These are phyloP conservation scores for Actias luna DNA, from an alignment of 2,888 invertebrate species.

Conservation along the genomic window DNA sequence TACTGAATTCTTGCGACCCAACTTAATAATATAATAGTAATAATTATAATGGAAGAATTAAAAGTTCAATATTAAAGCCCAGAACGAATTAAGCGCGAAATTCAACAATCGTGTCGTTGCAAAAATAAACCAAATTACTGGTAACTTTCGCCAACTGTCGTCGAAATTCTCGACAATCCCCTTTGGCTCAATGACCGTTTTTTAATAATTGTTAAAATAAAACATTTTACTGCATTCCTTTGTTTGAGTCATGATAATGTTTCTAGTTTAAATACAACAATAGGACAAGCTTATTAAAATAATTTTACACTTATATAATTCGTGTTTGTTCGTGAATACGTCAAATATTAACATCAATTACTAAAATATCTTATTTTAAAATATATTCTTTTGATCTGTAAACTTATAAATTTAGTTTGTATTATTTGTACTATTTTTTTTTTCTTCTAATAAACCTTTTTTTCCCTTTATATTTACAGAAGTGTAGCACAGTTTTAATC, in stretches of 20 bases:
- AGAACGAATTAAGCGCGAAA: slow-evolving; percentile 19
- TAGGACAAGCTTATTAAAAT: slow-evolving; percentile 32
- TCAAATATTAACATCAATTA: no score
- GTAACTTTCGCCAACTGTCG: slow-evolving; percentile 51
- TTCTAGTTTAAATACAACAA: slow-evolving; percentile 55
- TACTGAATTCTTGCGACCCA: background rate
- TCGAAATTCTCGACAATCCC: slow-evolving; percentile 37
- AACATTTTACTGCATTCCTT: slow-evolving; percentile 34
- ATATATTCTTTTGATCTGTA: no score
- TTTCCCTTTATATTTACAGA: no score
- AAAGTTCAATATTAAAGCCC: slow-evolving; percentile 20
- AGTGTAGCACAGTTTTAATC: no score
- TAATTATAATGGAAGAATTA: slow-evolving; percentile 21
- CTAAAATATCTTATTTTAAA: no score
- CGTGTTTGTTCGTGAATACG: no score
- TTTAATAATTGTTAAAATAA: slow-evolving; percentile 42
- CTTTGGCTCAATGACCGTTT: slow-evolving; percentile 25
- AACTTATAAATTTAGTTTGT: no score
- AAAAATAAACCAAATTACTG: slow-evolving; percentile 23
- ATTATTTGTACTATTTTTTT: no score
- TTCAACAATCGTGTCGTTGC: slow-evolving; percentile 10
- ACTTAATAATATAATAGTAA: background rate
- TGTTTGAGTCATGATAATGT: slow-evolving; percentile 47
- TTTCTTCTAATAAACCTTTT: no score
- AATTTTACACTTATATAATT: background rate